A percentile compares a stretch with the other conserved stretches of the same genome.
Conservation (phyloP, 2,113 vertebrate genomes). For the Barnardius zonarius region DNA sequence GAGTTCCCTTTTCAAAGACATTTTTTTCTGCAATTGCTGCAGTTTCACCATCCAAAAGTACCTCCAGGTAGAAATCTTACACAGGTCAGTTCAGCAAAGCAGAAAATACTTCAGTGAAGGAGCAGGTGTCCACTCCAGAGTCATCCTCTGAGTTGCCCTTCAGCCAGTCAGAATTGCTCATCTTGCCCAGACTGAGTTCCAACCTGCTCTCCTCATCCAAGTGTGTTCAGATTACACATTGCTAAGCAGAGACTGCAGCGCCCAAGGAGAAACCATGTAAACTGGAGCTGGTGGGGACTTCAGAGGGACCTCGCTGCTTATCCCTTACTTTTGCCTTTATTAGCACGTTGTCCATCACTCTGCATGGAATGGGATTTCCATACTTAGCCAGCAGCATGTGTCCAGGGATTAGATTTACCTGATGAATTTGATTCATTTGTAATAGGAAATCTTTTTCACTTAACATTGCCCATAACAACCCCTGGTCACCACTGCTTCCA, state of each 20-base stretch:
- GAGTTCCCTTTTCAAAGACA: neutral
- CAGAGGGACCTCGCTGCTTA: neutral
- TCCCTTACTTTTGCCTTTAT: neutral
- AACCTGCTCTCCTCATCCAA: neutral
- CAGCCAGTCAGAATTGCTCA: neutral
- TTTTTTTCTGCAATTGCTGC: neutral
- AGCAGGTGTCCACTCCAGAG: neutral
- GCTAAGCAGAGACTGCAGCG: neutral
- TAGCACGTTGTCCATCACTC: neutral
- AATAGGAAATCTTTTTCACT: neutral
- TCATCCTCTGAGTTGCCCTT: neutral
- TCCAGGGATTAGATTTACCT: neutral
- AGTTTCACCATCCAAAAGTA: neutral
- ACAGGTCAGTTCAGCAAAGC: neutral
- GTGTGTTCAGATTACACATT: neutral
- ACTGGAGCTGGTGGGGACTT: neutral
- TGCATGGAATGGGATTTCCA: neutral
- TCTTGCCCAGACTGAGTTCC: neutral
- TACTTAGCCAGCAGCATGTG: neutral
- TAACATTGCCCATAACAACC: neutral
- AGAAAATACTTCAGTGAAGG: neutral
- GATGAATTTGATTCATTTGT: neutral
- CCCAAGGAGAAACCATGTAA: neutral
- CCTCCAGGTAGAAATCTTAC: neutral
- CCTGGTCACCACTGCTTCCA: neutral